Conservation (phyloP, 2,113 vertebrate species). For the Mus pahari region DNA sequence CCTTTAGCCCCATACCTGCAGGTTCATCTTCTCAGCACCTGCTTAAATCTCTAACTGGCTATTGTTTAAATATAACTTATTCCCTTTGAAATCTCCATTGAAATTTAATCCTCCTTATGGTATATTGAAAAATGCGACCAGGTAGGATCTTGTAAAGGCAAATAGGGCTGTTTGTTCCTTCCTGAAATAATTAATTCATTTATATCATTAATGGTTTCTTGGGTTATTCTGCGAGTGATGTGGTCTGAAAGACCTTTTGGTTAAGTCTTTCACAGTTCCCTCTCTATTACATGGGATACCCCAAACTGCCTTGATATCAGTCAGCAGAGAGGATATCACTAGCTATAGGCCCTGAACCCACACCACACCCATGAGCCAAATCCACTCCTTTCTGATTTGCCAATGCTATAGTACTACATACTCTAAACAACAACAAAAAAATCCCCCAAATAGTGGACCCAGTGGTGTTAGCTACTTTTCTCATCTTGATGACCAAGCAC, state of each 20-base stretch:
- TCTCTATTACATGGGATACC: not conserved
- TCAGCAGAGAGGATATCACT: not conserved
- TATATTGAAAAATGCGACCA: not conserved
- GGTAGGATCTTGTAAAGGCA: not conserved
- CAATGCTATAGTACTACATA: not conserved
- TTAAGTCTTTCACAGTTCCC: not conserved
- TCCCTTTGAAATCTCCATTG: not conserved
- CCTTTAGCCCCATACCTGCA: not conserved
- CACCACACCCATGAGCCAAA: not conserved
- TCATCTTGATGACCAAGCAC: not conserved
- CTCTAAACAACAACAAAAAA: not conserved
- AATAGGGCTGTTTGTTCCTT: not conserved
- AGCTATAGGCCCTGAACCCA: not conserved
- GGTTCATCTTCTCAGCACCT: not conserved
- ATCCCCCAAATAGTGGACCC: not conserved
- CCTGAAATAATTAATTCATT: not conserved
- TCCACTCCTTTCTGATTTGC: not conserved
- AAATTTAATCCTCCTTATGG: not conserved
- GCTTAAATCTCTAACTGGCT: conserved; percentile 58
- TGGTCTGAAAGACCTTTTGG: not conserved
- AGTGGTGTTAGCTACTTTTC: not conserved
- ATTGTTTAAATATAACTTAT: not conserved
- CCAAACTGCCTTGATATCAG: too few species aligned
- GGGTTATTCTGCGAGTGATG: too few species aligned
- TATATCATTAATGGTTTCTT: not conserved